Evolutionary conservation across 2,797 vertebrate genomes (phyloP).

Genomic region (Spondyliosoma cantharus): DNA sequence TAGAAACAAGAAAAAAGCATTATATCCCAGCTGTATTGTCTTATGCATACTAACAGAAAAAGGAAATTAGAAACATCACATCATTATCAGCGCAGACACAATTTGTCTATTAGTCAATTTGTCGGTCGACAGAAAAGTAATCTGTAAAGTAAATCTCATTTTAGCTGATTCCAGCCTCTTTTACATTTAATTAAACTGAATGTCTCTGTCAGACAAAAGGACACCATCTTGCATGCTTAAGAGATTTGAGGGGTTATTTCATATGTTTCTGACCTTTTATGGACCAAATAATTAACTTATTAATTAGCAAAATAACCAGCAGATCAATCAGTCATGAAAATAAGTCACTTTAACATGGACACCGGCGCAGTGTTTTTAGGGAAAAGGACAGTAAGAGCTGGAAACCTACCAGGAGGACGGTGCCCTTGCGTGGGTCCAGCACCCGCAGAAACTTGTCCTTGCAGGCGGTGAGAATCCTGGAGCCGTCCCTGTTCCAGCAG

Average conservation of each 20-base stretch:
- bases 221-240: not conserved
- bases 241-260: not conserved
- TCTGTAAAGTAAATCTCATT: too few relatives aligned
- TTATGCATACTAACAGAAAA: too few relatives aligned
- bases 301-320: not conserved
- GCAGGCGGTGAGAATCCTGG: conserved; percentile 88
- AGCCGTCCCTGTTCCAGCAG: conserved; percentile 90
- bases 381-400: fast-evolving
- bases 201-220: not conserved
- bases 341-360: not conserved
- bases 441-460: conserved; percentile 90
- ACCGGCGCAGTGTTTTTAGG: too few relatives aligned
- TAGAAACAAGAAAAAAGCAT: too few relatives aligned
- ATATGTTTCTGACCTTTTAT: not conserved
- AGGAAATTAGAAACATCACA: not conserved
- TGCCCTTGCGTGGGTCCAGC: conserved; percentile 88
- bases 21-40: too few relatives aligned
- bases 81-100: not conserved
- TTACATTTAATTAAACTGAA: not conserved
- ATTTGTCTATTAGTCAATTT: not conserved
- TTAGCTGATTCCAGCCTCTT: too few relatives aligned
- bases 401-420: conserved; percentile 83
- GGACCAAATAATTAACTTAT: not conserved
- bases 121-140: not conserved
- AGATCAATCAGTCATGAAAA: not conserved